Base-by-base conservation (phyloP, 2,888 invertebrate genomes). In the Melinaea marsaeus region DNA sequence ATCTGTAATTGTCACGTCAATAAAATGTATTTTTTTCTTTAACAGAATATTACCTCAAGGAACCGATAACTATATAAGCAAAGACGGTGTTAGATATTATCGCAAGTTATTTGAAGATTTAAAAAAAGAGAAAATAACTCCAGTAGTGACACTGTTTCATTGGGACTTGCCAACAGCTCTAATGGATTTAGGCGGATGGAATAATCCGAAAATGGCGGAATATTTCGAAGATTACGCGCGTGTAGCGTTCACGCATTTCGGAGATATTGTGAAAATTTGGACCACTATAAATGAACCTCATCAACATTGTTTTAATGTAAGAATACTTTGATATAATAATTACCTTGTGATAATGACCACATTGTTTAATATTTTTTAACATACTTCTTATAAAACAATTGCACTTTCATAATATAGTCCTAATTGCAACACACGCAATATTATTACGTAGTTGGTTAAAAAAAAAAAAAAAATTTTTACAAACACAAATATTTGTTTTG, bases 231-330 rank as follows among this genome's bases (percentile, higher is more conserved):
- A 92, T 70, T 93, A 92, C 69, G 93, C 93, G 0, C 77, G 86
- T 62, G 79, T 92, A 0, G 86, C 92, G 13, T 92, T 93, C 69
- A 87, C 88, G 54, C 80, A 92, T 70, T 94, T 92, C 62, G 95
- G 94, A 0, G 93, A 93, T 75, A 84, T 93, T 59, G 92, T 95
- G 7, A 93, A 92, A 79, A 84, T 91, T 48, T 96, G 96, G 95
- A 93, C 94, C 0, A 95, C 95, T 0, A 91, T 96, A 70, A 96
- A 96, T 74, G 96, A 96, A 75, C 95, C 95, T 0, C 91, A 90
- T 71, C 85, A 90, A 64, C 90, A 92, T 71, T 92, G 92, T 71
- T 81, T 78, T 71, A 83, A 85, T 62, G 90, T 88, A 73, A 81
- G 88, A 82, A 42, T 42, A 42, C 9, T 42, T 6, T 2, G 9